phyloP scores from a whole-genome alignment of 2,888 invertebrate genomes.

The Leptopilina syphax region DNA sequence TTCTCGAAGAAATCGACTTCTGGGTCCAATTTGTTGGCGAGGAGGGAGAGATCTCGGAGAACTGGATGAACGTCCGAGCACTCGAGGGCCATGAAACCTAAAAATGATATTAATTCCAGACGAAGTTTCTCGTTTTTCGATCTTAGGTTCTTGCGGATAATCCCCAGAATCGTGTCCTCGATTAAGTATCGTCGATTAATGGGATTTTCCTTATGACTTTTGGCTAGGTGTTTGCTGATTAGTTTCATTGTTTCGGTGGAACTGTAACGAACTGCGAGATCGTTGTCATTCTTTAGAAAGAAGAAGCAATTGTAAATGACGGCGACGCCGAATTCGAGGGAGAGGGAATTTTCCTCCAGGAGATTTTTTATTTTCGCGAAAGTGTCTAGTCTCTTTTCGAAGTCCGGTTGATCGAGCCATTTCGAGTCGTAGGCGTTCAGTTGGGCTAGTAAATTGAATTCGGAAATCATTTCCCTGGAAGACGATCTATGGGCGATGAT shows the following conservation, averaged over 20 bases:
- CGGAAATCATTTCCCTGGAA: conserved; percentile 76
- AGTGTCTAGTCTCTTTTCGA: conserved; percentile 87
- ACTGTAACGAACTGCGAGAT: conserved; percentile 89
- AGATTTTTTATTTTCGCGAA: conserved; percentile 83
- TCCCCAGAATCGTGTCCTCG: conserved; percentile 84
- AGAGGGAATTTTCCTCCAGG: conserved; percentile 75
- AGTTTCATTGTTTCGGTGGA: conserved; percentile 86
- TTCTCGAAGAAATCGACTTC: conserved; percentile 98
- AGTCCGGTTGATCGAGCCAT: conserved; percentile 97
- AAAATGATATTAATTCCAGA: conserved; percentile 87
- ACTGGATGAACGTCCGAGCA: conserved; percentile 85
- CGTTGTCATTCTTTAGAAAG: conserved; percentile 87
- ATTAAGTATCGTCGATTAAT: conserved; percentile 83
- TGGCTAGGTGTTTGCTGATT: conserved; percentile 82
- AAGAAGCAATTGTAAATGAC: conserved; percentile 90
- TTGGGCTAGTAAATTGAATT: conserved; percentile 80
- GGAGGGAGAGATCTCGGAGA: conserved; percentile 83
- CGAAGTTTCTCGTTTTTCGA: conserved; percentile 85
- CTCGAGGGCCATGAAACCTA: conserved; percentile 87
- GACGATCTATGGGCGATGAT: conserved; percentile 79
- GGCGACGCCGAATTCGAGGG: conserved; percentile 83
- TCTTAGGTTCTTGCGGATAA: conserved; percentile 86
- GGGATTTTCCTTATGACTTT: conserved; percentile 78
- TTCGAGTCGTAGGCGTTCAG: conserved; percentile 92
- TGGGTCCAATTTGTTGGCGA: conserved; percentile 84